Evolutionary conservation across 2,888 invertebrate genomes (phyloP), one percentile per base, ranked within the genome.

Genomic region (Oscheius sp.): DNA sequence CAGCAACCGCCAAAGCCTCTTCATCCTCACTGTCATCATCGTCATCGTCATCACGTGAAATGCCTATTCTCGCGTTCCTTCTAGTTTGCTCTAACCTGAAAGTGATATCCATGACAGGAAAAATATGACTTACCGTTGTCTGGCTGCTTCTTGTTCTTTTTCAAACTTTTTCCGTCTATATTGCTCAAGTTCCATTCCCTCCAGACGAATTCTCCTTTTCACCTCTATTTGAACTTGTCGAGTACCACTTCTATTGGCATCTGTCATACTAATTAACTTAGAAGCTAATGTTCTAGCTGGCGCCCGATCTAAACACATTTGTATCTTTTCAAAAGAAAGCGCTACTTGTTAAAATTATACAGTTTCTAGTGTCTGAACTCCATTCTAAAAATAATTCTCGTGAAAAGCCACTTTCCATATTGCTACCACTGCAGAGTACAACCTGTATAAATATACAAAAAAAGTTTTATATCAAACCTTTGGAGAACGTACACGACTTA

Each of bases 381-480:
- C 97, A 98, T 82, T 93, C 91, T 2, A 95, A 88, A 87, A 98
- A 97, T 26, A 98, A 89, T 84, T 98, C 97, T 64, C 97, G 89
- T 0, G 96, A 92, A 87, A 93, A 97, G 0, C 98, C 98, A 75
- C 92, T 91, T 87, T 98, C 96, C 89, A 98, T 90, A 86, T 97
- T 97, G 0, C 94, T 92, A 74, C 92, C 92, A 83, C 95, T 95
- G 0, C 96, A 95, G 67, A 98, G 88, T 12, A 98, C 97, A 2
- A 97, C 76, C 73, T 73, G n/a, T n/a, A 49, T 9, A 67, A 50
- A 22, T 12, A 51, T 38, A 17, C 8, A 12, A 68, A 22, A 22
- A 30, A 36, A 9, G 12, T 20, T 26, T 14, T 20, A 33, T n/a
- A 6, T 38, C 17, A 2, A 8, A 28, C 91, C 88, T 94, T 94